Percentiles rank a stretch among this genome's conserved stretches.
Evolutionary conservation across 2,888 invertebrate genomes (phyloP).

Genomic region (Ceriagrion tenellum): DNA sequence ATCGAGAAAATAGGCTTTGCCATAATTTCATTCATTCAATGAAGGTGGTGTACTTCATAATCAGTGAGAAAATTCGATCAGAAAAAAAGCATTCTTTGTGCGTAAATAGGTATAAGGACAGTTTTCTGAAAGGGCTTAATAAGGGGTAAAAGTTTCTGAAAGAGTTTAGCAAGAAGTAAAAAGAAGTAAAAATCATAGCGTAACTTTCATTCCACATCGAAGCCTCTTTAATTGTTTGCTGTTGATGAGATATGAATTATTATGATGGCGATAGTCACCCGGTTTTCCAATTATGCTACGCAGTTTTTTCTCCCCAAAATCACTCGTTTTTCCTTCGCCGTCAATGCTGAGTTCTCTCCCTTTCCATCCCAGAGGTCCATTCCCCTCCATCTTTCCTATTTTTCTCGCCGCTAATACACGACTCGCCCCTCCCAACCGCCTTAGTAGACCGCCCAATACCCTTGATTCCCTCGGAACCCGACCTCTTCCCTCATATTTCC

Average conservation of each 20-base stretch:
- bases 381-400: neutral
- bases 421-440: neutral
- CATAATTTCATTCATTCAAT: no score
- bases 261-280: neutral
- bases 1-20: no score
- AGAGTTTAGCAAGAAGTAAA: no score
- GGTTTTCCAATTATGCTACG: neutral
- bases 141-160: no score
- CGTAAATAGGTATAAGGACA: no score
- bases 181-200: no score
- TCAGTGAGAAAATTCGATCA: no score
- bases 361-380: neutral
- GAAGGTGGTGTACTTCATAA: no score
- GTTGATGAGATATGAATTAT: neutral
- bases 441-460: neutral
- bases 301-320: neutral
- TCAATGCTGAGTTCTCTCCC: neutral
- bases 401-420: neutral
- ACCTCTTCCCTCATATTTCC: constrained; percentile 11
- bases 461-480: neutral
- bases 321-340: neutral
- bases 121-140: no score
- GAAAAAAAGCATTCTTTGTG: no score
- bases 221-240: no score
- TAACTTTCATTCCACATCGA: no score